Base-by-base conservation (phyloP, 2,888 invertebrate genomes). In the Pedicia rivosa region DNA sequence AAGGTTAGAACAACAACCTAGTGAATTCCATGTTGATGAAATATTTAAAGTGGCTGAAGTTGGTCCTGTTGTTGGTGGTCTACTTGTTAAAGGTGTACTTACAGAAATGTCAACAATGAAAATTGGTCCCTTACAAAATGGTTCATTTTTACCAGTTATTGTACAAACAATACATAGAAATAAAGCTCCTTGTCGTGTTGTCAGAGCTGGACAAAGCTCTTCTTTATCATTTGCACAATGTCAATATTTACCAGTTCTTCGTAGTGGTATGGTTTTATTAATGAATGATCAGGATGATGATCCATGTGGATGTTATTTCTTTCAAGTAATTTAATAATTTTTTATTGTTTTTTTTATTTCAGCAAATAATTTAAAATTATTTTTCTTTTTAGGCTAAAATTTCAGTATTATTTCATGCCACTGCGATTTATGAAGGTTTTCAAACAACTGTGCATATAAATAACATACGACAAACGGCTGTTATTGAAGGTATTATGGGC, bases 371-470 rank as follows among this genome's bases (percentile, higher is more conserved):
- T 7, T 17, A 16, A 33, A 36, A 20, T 51, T 26, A 46, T 41
- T 42, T 45, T 27, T 48, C 38, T 47, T 73, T 71, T 44, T 65
- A 88, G 76, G 95, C 95, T 0, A 80, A 78, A 34, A 79, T 97
- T 1, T 78, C 80, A 26, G 78, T 97, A 1, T 65, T 95, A n/a
- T 81, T 81, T 43, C 92, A 92, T 56, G 74, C 83, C 0, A 86
- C 80, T 1, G 75, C 78, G 10, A 86, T 90, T 41, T 77, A 72
- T 43, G 75, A 77, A 4, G 87, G 87, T 19, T 87, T 84, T 57
- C 86, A 87, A 59, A 84, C 90, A 14, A 94, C 94, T 1, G 82
- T 95, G 0, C 92, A 95, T 57, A 86, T 95, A 36, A 95, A 92
- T 0, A 94, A 90, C 49, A 86, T 98, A 6, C 66, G 94, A 1